Evolutionary conservation across 2,888 invertebrate species (phyloP), one percentile per base, ranked within the genome.

Genomic region (Macroteleia sp.): DNA sequence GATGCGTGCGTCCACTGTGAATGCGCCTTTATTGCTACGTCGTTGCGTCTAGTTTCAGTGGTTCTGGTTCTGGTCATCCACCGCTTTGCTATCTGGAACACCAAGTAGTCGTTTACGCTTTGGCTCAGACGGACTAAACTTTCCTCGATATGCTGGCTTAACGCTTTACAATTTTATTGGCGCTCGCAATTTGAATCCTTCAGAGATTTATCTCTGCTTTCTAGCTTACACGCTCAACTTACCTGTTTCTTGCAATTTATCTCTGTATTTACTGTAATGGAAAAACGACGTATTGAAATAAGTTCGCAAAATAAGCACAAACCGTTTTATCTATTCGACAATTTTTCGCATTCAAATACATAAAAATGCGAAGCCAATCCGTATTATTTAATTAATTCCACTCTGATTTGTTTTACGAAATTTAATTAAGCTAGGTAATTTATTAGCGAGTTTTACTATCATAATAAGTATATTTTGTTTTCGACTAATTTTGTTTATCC

Each of bases 91-190:
- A 10, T 8, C 16, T 46, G 25, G 22, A 34, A 9, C 20, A 16
- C 28, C 69, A 41, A 62, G 46, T 44, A 28, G 39, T 56, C 61
- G 71, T 71, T 71, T 54, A 22, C 70, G 30, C 28, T 61, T 25
- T 17, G 41, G 61, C 59, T 70, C 52, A 70, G 54, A 52, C 50
- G 17, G 41, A 12, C 42, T 22, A 50, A 61, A 52, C 50, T 66
- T 50, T 57, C 30, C 41, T 50, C 32, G 32, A 32, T 36, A 44
- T 20, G 17, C 42, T 17, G 52, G 44, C 22, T 62, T 41, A 8
- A 25, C 34, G 32, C 32, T 34, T 41, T 20, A 17, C 25, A 25
- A 6, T 39, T 50, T 48, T 48, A 50, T 62, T 19, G 28, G 12
- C 20, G 14, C 16, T 20, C 28, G 34, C 39, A 19, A 48, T 39